Evolutionary conservation across 2,888 invertebrate species (phyloP).

Genomic region (Eledona agricola): DNA sequence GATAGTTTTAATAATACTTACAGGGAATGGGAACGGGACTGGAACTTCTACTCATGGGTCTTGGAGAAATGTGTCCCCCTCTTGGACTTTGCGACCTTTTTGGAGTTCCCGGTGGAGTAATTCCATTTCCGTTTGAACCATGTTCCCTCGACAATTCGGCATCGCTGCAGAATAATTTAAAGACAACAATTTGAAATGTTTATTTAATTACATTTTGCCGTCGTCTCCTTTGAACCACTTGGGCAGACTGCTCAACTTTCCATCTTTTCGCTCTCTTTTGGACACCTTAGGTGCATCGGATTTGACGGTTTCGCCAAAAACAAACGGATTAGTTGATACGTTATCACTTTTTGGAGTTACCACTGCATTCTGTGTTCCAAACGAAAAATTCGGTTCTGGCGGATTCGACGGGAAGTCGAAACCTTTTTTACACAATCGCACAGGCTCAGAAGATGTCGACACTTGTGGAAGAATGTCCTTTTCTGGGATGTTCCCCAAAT

Average conservation of each 20-base stretch:
- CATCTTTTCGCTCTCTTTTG: constrained; percentile 57
- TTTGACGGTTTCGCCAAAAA: constrained; percentile 58
- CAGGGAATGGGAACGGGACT: constrained; percentile 71
- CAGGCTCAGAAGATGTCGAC: constrained; percentile 40
- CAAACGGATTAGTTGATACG: constrained; percentile 59
- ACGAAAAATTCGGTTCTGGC: constrained; percentile 49
- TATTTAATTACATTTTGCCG: constrained; percentile 52
- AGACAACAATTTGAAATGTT: constrained; percentile 2
- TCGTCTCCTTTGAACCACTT: constrained; percentile 69
- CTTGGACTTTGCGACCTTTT: constrained; percentile 66
- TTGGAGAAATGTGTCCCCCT: constrained; percentile 63
- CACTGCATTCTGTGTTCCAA: constrained; percentile 48
- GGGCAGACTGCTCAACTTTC: constrained; percentile 65
- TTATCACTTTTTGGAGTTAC: constrained; percentile 44
- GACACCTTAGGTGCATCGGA: constrained; percentile 57
- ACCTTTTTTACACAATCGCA: constrained; percentile 61
- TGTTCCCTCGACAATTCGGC: constrained; percentile 6
- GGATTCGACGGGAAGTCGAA: constrained; percentile 67
- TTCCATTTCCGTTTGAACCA: constrained; percentile 81
- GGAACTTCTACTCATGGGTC: constrained; percentile 66
- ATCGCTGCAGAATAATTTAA: constrained; percentile 10
- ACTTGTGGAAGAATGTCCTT: constrained; percentile 45
- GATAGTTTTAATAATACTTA: constrained; percentile 48
- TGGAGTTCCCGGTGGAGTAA: constrained; percentile 76
- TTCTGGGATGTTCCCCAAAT: constrained; percentile 69